Evolutionary conservation across 2,113 vertebrate species (phyloP), one percentile per base, ranked within the genome.

Genomic region (Psilopogon haemacephalus): DNA sequence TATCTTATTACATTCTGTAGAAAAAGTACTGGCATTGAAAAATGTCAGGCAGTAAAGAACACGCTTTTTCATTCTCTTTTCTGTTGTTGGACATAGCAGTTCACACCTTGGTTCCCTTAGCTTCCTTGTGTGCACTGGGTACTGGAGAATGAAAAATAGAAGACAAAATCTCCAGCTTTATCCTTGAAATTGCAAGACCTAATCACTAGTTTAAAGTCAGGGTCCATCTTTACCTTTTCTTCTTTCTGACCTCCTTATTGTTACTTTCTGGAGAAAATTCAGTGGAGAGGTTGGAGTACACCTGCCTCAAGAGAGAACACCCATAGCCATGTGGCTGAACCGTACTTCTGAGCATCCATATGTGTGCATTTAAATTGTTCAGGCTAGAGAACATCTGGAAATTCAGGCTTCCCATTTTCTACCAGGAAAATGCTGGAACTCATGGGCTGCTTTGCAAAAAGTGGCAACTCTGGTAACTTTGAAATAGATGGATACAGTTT

Each of bases 331-430:
- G 27, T 52, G 15, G 18, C 56, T 81, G 78, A 81, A 44, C 60
- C 44, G 28, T 37, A 20, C 37, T 56, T 64, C 15, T 64, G 70
- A 67, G 68, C 32, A 5, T 55, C 69, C 7, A 26, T 27, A 12
- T 0, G 0, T 20, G 16, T 67, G 26, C 32, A 9, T 32, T 37
- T 65, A 15, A 10, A 8, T 46, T 1, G 0, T 24, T 79, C 50
- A 21, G 2, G 0, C 27, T 10, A 13, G 24, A 48, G 38, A 38
- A 75, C 16, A 65, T 24, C 21, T 69, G 77, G 82, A 89, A 91
- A 73, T 69, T 44, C 48, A 72, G 52, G 6, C 10, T 71, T 90
- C 28, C 17, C 1, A 0, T 44, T 75, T 90, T 33, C 69, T 77
- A 10, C 6, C 28, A 33, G 70, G 44, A 63, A 79, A 44, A 50